Conservation (phyloP, 1,140 invertebrate genomes). For the Diachasma alloeum region DNA sequence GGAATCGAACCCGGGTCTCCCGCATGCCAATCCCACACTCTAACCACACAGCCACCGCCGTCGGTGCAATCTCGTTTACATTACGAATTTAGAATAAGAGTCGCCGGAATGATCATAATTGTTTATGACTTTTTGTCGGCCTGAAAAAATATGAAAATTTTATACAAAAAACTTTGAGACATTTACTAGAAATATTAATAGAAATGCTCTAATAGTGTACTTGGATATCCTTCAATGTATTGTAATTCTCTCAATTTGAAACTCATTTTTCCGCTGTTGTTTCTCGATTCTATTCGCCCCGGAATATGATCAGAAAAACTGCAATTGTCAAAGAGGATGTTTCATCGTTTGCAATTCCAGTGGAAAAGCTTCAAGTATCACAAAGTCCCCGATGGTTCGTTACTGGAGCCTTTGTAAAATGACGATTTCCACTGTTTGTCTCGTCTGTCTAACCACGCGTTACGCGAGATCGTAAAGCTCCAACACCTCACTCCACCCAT, state of each 20-base stretch:
- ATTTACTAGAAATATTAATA: too few species aligned
- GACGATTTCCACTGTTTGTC: neutral
- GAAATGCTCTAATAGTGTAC: too few species aligned
- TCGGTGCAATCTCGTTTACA: too few species aligned
- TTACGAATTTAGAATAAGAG: too few species aligned
- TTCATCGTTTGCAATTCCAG: neutral
- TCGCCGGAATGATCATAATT: too few species aligned
- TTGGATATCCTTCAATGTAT: neutral
- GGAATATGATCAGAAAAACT: neutral
- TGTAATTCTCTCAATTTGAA: neutral
- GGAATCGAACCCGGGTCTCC: too few species aligned
- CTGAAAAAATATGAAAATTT: too few species aligned
- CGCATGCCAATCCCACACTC: too few species aligned
- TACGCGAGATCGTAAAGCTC: neutral
- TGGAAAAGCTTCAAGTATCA: slow-evolving; percentile 12
- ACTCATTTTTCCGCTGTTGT: neutral
- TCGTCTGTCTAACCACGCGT: slow-evolving; percentile 15
- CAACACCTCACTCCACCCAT: neutral
- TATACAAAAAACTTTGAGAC: too few species aligned
- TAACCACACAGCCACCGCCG: too few species aligned
- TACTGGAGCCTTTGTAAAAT: slow-evolving; percentile 5
- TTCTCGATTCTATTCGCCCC: neutral
- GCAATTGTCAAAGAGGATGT: neutral
- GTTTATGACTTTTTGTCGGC: too few species aligned
- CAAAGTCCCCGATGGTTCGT: slow-evolving; percentile 4